Base-by-base conservation (phyloP, 2,888 invertebrate genomes). In the Cordilura impudica region DNA sequence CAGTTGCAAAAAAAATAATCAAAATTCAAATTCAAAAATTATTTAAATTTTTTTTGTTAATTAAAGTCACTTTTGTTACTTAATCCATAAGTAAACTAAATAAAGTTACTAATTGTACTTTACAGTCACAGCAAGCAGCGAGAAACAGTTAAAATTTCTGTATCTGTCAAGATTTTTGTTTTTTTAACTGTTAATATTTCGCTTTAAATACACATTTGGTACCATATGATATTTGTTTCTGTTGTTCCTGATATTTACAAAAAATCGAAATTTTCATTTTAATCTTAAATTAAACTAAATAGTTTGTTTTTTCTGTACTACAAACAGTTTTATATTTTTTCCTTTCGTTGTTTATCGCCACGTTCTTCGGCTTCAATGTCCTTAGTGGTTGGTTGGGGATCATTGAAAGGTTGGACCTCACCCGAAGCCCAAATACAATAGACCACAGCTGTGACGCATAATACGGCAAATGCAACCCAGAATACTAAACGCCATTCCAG, bases 401-500 rank as follows among this genome's bases (percentile, higher is more conserved):
- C 82, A 83, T 96, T 95, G 94, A 95, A 96, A 85, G 92, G 92
- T 79, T 94, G 93, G 39, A 94, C 92, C 49, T 95, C 93, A 0
- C 94, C 95, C 80, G 94, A 93, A 0, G 94, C 95, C 86, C 92
- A 94, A 6, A 94, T 63, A 0, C 94, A 83, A 86, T 94, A 96
- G 4, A 95, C 87, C 0, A 93, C 47, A 84, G 94, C 95, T 1
- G 95, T 94, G 0, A 92, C 81, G 0, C 93, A 88, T 73, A 95
- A 91, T 2, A 95, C 92, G 0, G 86, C 93, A 12, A 95, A 91
- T 35, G 95, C 93, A n/a, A 96, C 94, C 94, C 95, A 95, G 87
- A 96, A 96, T 0, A 95, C 95, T 0, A 92, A 84, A 29, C 94
- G 91, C 96, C 96, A 96, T 90, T 95, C 92, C 16, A 89, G 87